Base-by-base conservation (phyloP, 2,113 vertebrate genomes). In the Ceuthmochares aereus region DNA sequence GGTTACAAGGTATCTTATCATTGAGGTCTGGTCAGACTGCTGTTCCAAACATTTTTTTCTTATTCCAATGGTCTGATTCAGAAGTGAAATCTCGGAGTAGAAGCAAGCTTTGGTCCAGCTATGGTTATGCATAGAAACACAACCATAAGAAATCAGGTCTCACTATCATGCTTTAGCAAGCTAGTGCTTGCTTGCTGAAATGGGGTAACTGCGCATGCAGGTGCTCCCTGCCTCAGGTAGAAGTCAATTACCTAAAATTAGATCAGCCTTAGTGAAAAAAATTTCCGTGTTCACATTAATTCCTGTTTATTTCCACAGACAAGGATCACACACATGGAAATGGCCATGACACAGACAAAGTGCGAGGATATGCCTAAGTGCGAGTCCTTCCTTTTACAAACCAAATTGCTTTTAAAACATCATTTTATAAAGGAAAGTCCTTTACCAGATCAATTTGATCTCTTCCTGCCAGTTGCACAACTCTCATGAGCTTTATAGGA, bases 161-260 rank as follows among this genome's bases (percentile, higher is more conserved):
- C 56, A 55, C 25, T 21, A 37, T 29, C 29, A 26, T 2, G 4
- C 1, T 10, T 72, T 45, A 87, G 12, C 32, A 76, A 56, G 23
- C 8, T 52, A 14, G 15, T 0, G 0, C 79, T 66, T 63, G 8
- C 26, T 37, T 14, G 8, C 47, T 89, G 55, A 45, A 10, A 10
- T 69, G 32, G 43, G 7, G 6, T 74, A 60, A 64, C 4, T 22
- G 1, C 49, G 10, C 0, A 0, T 37, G 29, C 37, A 56, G 18
- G 73, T 86, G 42, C 13, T 80, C 10, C 26, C 40, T 58, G 76
- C 9, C 27, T 15, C 25, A 58, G 40, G 36, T 7, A 3, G 69
- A 54, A 29, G 12, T n/a, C 32, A 85, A 86, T 23, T 34, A 56
- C 64, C 37, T 51, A 11, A 43, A 58, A 14, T 49, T 88, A 76